Evolutionary conservation across 37 sponge, comb jelly and placozoan genomes (phyloP).

Genomic region (Lycopodina hypogea): DNA sequence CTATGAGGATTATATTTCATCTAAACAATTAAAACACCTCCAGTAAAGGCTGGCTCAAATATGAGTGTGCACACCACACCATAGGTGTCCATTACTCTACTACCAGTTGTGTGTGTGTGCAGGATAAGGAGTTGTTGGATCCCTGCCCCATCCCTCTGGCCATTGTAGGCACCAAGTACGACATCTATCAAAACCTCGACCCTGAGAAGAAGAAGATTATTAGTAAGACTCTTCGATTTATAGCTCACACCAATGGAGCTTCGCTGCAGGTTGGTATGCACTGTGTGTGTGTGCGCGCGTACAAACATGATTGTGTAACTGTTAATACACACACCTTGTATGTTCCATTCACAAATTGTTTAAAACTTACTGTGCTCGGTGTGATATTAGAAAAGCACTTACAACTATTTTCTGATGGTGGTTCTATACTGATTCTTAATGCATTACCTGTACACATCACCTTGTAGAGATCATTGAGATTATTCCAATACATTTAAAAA

Average conservation of each 20-base stretch:
- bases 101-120: not conserved
- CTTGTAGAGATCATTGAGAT: no score
- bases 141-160: slow-evolving; percentile 74
- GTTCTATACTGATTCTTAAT: no score
- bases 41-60: no score
- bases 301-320: not conserved
- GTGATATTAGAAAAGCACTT: no score
- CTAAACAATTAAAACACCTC: no score
- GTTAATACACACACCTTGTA: not conserved
- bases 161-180: slow-evolving; percentile 92
- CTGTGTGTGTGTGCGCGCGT: not conserved
- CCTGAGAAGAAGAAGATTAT: slow-evolving; percentile 94
- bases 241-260: slow-evolving; percentile 93
- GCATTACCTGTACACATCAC: no score
- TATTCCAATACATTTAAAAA: no score
- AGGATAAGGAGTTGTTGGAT: slow-evolving; percentile 83
- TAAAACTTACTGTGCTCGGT: no score
- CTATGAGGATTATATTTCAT: no score
- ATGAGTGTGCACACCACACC: not conserved
- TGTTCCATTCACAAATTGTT: no score
- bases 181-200: slow-evolving; percentile 89
- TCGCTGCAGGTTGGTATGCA: slow-evolving; percentile 67
- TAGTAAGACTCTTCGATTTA: slow-evolving; percentile 84
- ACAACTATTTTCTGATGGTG: no score
- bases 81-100: no score